phyloP scores from a whole-genome alignment of 2,888 invertebrate species.

The Acronicta alni region DNA sequence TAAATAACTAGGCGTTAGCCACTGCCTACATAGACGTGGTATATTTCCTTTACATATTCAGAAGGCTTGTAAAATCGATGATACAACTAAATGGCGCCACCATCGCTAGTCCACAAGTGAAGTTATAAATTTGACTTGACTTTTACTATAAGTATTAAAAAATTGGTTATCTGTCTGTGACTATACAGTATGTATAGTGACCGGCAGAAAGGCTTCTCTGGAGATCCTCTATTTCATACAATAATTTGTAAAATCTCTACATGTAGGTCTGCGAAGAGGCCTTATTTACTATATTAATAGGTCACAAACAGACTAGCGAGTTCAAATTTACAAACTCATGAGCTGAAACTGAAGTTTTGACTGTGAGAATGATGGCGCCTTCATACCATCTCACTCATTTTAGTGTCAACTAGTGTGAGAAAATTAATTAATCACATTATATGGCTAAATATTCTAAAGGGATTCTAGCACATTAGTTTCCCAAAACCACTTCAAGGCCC shows the following conservation, averaged over 20 bases:
- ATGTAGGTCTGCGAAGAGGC: neutral
- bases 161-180: neutral
- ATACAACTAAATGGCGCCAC: constrained; percentile 4
- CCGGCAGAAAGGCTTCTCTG: neutral
- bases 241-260: neutral
- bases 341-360: too few species aligned
- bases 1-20: constrained; percentile 80
- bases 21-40: constrained; percentile 64
- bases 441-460: constrained; percentile 11
- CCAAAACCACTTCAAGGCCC: constrained; percentile 18
- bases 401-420: constrained; percentile 20
- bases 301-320: too few species aligned
- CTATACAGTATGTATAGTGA: neutral
- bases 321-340: too few species aligned
- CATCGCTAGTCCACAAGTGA: constrained; percentile 4
- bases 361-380: constrained; percentile 9
- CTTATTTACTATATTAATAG: neutral
- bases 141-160: too few species aligned
- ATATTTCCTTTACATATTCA: constrained; percentile 49
- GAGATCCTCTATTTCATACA: neutral
- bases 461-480: constrained; percentile 7
- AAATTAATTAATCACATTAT: constrained; percentile 14
- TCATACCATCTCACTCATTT: constrained; percentile 2
- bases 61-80: constrained; percentile 15
- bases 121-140: too few species aligned